phyloP scores from a whole-genome alignment of 2,888 invertebrate genomes.

The Stratiomys singularior region DNA sequence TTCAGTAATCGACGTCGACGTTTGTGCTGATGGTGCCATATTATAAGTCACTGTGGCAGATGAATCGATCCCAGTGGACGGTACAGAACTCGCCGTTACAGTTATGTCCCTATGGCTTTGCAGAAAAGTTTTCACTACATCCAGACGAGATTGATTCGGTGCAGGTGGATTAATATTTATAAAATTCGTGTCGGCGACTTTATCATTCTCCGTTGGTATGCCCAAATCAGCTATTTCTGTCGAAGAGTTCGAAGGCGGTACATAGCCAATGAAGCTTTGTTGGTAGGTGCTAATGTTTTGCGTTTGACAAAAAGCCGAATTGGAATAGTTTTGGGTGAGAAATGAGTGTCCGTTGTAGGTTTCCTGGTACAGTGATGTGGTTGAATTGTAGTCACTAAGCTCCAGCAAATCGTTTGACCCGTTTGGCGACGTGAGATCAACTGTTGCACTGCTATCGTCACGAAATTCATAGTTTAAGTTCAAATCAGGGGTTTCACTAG shows the following conservation, averaged over 20 bases:
- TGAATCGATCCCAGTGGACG: background rate
- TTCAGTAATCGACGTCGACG: conserved; percentile 47
- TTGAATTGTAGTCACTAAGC: conserved; percentile 37
- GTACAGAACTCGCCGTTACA: background rate
- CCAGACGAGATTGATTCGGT: conserved; percentile 61
- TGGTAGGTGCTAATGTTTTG: conserved; percentile 40
- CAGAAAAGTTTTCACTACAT: conserved; percentile 63
- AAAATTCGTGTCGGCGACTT: conserved; percentile 53
- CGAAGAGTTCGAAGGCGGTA: background rate
- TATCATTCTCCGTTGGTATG: background rate
- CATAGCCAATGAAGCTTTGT: conserved; percentile 47
- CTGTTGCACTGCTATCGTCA: conserved; percentile 46
- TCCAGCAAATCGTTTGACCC: conserved; percentile 23
- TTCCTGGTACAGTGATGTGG: conserved; percentile 45
- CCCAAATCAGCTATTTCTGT: background rate
- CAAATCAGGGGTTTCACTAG: conserved; percentile 45
- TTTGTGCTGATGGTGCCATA: conserved; percentile 47
- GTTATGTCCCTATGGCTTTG: conserved; percentile 61
- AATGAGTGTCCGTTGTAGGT: conserved; percentile 47
- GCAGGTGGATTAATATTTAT: conserved; percentile 60
- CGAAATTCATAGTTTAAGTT: conserved; percentile 54
- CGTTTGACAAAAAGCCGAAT: conserved; percentile 20
- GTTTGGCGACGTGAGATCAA: background rate
- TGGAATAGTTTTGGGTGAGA: conserved; percentile 32
- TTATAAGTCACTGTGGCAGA: conserved; percentile 19